A percentile compares a stretch with the other conserved stretches of the same genome.
These are phyloP conservation scores for Sprattus sprattus DNA, from an alignment of 2,113 vertebrate genomes.

Conservation along the genomic window DNA sequence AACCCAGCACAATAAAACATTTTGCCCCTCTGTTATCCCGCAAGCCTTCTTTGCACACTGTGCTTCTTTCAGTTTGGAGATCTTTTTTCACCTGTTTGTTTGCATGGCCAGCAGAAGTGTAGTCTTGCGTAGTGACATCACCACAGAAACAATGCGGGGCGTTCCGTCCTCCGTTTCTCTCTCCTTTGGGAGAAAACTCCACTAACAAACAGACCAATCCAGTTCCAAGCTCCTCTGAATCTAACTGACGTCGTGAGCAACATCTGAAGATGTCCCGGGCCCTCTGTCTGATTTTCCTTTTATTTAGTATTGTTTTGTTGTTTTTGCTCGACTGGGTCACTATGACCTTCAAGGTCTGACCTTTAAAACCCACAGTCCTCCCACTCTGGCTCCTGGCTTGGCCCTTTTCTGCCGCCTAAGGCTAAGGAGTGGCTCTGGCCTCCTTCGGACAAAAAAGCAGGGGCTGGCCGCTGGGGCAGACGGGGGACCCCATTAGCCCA, in stretches of 20 bases:
- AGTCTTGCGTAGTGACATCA: background rate
- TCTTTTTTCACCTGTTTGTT: background rate
- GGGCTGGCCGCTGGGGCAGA: constrained; percentile 69
- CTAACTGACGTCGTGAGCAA: constrained; percentile 39
- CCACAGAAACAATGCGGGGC: background rate
- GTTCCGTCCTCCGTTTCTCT: background rate
- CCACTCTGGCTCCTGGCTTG: constrained; percentile 66
- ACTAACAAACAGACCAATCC: background rate
- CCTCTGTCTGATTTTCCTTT: constrained; percentile 80
- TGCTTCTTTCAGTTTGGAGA: background rate
- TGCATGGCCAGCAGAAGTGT: too few relatives aligned
- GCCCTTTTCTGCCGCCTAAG: constrained; percentile 60
- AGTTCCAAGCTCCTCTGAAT: background rate
- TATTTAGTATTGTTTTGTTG: constrained; percentile 70
- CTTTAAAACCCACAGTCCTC: constrained; percentile 82
- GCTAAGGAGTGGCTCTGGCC: constrained; percentile 78
- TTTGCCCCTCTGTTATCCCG: background rate
- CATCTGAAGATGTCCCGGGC: constrained; percentile 84
- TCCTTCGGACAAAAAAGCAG: constrained; percentile 78
- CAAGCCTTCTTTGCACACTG: background rate
- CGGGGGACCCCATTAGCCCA: constrained; percentile 76
- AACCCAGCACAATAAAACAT: background rate
- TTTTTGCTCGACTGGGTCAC: constrained; percentile 80
- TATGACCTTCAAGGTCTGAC: constrained; percentile 63
- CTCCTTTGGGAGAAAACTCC: background rate